Base-by-base conservation (phyloP, 2,113 vertebrate genomes). In the Ictalurus furcatus region DNA sequence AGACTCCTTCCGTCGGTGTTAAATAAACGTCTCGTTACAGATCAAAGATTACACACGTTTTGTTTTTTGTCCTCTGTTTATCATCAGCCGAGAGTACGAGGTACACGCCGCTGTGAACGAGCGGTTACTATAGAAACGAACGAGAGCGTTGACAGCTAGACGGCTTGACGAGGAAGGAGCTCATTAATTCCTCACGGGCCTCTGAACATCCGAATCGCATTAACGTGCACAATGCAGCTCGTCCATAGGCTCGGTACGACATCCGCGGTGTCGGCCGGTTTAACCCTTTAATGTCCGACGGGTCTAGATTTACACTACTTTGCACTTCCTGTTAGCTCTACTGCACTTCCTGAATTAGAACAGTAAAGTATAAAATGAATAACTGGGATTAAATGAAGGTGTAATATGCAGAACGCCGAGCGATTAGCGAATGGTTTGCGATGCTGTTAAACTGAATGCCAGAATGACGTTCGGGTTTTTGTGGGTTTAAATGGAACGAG, bases 101-200 rank as follows among this genome's bases (percentile, higher is more conserved):
- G 6, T 23, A 1, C 28, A 1, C 8, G 14, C 58, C 8, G 1
- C 1, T 30, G 28, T 56, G 16, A 17, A 82, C 13, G 8, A 58
- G 54, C 28, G 3, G 52, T 81, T 81, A 6, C 79, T 23, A 34
- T 34, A 11, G 54, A 21, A 82, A 34, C n/a, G 28, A 76, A 13
- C 8, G 37, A 74, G 17, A 1, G 16, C 30, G 7, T 34, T 73
- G 6, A 30, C 40, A 6, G 1, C n/a, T 19, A 1, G n/a, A n/a
- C 79, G 6, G 52, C n/a, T 34, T 34, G 79, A 11, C 6, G 1
- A 81, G 14, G 56, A 61, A 34, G 14, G 56, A 40, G 80, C 54
- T 83, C 56, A 83, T 83, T 58, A 83, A 83, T 83, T 83, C 80
- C 56, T 83, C 54, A 13, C 56, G 59, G 19, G 2, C 9, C 16